Evolutionary conservation across 35 echinoderm and acorn worm genomes (phyloP), one percentile per base, ranked within the genome.

Genomic region (Apostichopus japonicus): DNA sequence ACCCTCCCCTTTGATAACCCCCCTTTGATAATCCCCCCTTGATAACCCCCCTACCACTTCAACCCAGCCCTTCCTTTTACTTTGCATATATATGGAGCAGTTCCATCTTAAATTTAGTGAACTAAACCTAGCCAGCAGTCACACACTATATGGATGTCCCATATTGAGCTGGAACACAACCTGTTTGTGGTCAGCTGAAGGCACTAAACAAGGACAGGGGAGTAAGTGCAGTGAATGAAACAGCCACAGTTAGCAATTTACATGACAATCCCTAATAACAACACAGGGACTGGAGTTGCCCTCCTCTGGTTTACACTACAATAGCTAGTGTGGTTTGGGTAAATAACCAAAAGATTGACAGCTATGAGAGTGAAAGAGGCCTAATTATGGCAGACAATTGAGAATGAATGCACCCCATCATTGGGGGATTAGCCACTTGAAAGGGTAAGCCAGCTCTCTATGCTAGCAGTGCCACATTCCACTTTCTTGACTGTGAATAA

Each of bases 201-300:
- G 33, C 33, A 44, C 33, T 44, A 44, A 44, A 44, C 33, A 44
- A 44, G 33, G 57, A 10, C 57, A 61, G 71, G 81, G 86, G 86
- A 89, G 86, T 89, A 72, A 75, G 86, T 84, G 0, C n/a, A 57
- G 54, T 58, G 54, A 24, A 57, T 84, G 81, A 57, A 57, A 84
- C 81, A 84, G 81, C 23, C 1, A 57, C 4, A 58, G 81, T 55
- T 75, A 72, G 16, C 21, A 65, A 72, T 89, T 89, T 89, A 89
- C 86, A 89, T 89, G 86, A 89, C 86, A 89, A 89, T 89, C 86
- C 59, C 86, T 89, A 89, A 89, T 89, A 89, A 89, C 62, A 89
- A 89, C 86, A 89, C 63, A 65, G 86, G 33, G 33, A 89, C 23
- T 67, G 22, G 13, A 62, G 57, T n/a, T 87, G 63, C 86, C 86